These are phyloP conservation scores for Caenorhabditis inopinata DNA, from an alignment of 1,140 invertebrate species.

Conservation along the genomic window DNA sequence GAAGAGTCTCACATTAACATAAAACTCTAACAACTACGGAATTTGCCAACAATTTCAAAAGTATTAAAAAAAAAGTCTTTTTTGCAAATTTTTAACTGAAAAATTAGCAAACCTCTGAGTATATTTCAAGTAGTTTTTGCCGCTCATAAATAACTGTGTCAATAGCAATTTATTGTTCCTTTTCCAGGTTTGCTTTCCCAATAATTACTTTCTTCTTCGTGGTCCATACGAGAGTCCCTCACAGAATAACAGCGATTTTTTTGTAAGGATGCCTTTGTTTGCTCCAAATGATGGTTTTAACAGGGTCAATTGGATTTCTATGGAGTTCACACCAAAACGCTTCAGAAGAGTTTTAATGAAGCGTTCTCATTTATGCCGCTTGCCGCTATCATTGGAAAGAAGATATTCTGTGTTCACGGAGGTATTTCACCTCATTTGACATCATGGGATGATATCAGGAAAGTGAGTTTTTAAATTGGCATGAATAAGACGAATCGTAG, in stretches of 20 bases:
- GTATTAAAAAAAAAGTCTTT: too few species aligned
- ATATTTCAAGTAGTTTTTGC: too few species aligned
- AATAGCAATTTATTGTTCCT: too few species aligned
- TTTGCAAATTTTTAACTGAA: too few species aligned
- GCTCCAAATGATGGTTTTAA: neutral
- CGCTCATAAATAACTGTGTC: too few species aligned
- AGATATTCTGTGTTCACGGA: conserved; percentile 46
- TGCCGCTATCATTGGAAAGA: conserved; percentile 26
- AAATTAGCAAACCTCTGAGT: too few species aligned
- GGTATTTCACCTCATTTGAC: conserved; percentile 34
- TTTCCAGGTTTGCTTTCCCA: neutral
- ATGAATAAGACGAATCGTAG: too few species aligned
- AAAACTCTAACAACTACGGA: too few species aligned
- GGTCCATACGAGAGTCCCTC: neutral
- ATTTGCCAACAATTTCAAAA: too few species aligned
- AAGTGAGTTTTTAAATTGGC: neutral
- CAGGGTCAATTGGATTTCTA: neutral
- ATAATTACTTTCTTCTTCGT: neutral
- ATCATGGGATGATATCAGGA: neutral
- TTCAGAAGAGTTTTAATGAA: neutral
- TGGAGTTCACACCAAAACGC: neutral
- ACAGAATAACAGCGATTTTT: neutral
- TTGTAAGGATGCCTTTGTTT: neutral
- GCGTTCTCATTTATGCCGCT: conserved; percentile 46
- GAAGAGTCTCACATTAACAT: too few species aligned